Evolutionary conservation across 1,140 invertebrate species (phyloP).

Genomic region (Bombus terrestris): DNA sequence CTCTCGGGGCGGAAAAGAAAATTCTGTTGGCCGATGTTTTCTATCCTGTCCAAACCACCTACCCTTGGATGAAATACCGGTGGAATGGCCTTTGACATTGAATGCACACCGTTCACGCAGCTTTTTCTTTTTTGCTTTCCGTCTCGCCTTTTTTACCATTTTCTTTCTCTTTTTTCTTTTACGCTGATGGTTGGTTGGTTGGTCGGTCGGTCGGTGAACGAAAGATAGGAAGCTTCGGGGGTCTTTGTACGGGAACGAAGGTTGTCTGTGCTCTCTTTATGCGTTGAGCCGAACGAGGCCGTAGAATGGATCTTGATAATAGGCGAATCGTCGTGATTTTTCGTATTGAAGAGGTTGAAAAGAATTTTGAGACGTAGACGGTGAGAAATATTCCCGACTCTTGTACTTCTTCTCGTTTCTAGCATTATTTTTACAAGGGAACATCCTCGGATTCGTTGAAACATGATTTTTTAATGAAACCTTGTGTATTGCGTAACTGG

Average conservation of each 20-base stretch:
- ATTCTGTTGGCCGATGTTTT: background rate
- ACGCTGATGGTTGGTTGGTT: background rate
- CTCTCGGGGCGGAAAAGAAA: conserved; percentile 42
- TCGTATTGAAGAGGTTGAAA: background rate
- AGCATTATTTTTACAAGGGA: background rate
- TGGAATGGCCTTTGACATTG: conserved; percentile 1
- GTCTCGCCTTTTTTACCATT: background rate
- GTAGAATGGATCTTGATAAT: background rate
- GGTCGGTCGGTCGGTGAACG: background rate
- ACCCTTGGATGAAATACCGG: conserved; percentile 3
- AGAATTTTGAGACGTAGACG: background rate
- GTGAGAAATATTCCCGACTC: background rate
- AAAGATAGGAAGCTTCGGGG: background rate
- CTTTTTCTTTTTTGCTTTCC: background rate
- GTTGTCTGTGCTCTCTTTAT: background rate
- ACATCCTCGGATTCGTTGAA: too few species aligned
- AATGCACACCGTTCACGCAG: conserved; percentile 10
- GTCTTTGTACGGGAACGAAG: background rate
- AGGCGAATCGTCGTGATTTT: background rate
- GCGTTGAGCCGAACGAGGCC: background rate
- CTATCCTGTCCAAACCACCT: background rate
- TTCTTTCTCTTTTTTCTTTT: background rate
- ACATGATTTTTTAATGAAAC: too few species aligned
- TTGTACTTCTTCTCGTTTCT: too few species aligned
- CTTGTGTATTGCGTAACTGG: too few species aligned